These are phyloP conservation scores for Schizotus pectinicornis DNA, from an alignment of 2,888 invertebrate genomes.

Conservation along the genomic window DNA sequence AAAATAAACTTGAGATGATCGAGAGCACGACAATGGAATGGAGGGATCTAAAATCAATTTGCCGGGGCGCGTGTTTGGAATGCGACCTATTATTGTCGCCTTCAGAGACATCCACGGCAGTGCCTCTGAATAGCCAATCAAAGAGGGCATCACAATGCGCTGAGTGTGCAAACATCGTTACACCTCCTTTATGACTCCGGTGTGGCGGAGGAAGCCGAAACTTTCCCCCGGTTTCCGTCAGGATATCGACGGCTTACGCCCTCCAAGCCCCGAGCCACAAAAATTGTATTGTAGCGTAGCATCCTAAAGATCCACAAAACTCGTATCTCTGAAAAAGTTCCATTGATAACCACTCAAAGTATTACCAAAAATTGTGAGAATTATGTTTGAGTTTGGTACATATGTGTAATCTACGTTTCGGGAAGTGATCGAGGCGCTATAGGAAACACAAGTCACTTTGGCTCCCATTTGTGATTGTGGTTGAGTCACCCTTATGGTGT, in stretches of 20 bases:
- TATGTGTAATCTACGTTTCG: no score
- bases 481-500: no score
- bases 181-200: constrained; percentile 29
- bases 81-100: constrained; percentile 34
- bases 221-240: constrained; percentile 8
- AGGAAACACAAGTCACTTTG: no score
- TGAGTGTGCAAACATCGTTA: constrained; percentile 35
- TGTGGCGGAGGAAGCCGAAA: constrained; percentile 14
- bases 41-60: constrained; percentile 38
- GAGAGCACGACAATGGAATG: constrained; percentile 30
- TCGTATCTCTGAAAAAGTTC: no score
- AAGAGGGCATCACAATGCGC: constrained; percentile 31
- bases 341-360: no score
- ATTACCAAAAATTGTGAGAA: no score
- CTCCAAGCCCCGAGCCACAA: no score
- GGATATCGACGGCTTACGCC: constrained; percentile 16
- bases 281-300: no score
- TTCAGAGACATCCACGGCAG: constrained; percentile 28
- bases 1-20: constrained; percentile 35
- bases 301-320: no score
- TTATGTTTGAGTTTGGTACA: no score
- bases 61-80: constrained; percentile 36
- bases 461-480: no score
- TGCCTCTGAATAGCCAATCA: constrained; percentile 33
- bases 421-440: no score